Evolutionary conservation across 2,797 vertebrate species (phyloP).

Genomic region (Falco biarmicus): DNA sequence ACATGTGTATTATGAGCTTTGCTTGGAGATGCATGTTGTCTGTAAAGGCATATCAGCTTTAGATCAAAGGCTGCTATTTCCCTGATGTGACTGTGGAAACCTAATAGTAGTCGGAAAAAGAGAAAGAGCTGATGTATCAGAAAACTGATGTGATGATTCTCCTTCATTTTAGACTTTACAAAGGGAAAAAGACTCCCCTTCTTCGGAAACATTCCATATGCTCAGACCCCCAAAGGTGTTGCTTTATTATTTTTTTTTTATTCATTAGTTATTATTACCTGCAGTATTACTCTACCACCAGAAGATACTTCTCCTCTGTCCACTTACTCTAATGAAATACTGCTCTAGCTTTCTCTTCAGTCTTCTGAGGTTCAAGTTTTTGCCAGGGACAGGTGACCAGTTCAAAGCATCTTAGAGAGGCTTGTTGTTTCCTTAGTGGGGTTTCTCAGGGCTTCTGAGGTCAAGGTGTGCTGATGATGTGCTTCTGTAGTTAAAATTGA

Average conservation of each 20-base stretch:
- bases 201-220: slow-evolving; percentile 99
- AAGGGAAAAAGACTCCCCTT: slow-evolving; percentile 99
- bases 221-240: slow-evolving; percentile 99
- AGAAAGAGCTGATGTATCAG: slow-evolving; percentile 71
- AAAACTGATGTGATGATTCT: slow-evolving; percentile 91
- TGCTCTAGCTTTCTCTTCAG: slow-evolving; percentile 41
- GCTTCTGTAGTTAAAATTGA: background rate
- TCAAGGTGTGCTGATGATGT: background rate
- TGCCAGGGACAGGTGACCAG: background rate
- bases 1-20: slow-evolving; percentile 69
- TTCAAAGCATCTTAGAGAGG: background rate
- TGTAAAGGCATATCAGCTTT: slow-evolving; percentile 81
- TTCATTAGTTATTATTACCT: slow-evolving; percentile 56
- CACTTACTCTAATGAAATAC: slow-evolving; percentile 18
- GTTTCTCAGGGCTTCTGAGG: background rate
- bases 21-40: slow-evolving; percentile 84
- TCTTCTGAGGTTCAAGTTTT: background rate
- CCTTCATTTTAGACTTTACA: slow-evolving; percentile 99
- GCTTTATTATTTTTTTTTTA: slow-evolving; percentile 85
- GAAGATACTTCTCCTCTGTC: slow-evolving; percentile 50
- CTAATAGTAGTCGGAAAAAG: slow-evolving; percentile 51
- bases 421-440: background rate
- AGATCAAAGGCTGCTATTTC: slow-evolving; percentile 78
- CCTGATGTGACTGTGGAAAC: slow-evolving; percentile 71
- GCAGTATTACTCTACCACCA: slow-evolving; percentile 29